Evolutionary conservation across 2,113 vertebrate species (phyloP).

Genomic region (Sinocyclocheilus rhinocerous): DNA sequence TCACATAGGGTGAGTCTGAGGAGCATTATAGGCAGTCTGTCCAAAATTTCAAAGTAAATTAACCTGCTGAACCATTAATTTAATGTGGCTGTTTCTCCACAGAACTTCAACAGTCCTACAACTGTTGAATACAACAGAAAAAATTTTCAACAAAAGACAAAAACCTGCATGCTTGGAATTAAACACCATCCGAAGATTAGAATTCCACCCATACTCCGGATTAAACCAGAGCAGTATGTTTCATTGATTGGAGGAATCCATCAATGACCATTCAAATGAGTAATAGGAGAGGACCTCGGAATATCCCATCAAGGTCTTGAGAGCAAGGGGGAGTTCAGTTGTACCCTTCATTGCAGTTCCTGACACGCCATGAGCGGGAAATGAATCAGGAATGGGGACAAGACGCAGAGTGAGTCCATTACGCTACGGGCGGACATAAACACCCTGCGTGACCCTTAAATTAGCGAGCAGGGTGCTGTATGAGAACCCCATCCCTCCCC

Average conservation of each 20-base stretch:
- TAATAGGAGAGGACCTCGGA: slow-evolving; percentile 36
- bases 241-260: slow-evolving; percentile 36
- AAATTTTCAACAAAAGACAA: background rate
- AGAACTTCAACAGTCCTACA: background rate
- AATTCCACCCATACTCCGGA: background rate
- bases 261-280: slow-evolving; percentile 41
- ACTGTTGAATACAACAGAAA: background rate
- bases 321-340: background rate
- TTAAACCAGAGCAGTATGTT: slow-evolving; percentile 16
- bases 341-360: slow-evolving; percentile 25
- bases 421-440: slow-evolving; percentile 13
- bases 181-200: background rate
- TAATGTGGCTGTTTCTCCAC: background rate
- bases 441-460: slow-evolving; percentile 28
- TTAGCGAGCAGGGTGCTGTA: background rate
- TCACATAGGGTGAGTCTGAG: background rate
- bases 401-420: background rate
- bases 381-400: slow-evolving; percentile 20
- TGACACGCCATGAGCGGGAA: background rate
- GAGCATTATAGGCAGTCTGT: background rate
- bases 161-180: background rate
- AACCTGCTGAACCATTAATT: background rate
- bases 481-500: slow-evolving; percentile 7
- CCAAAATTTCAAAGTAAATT: background rate
- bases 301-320: slow-evolving; percentile 20